Conservation (phyloP, 2,797 vertebrate genomes). For the Petrocephalus sullivani region DNA sequence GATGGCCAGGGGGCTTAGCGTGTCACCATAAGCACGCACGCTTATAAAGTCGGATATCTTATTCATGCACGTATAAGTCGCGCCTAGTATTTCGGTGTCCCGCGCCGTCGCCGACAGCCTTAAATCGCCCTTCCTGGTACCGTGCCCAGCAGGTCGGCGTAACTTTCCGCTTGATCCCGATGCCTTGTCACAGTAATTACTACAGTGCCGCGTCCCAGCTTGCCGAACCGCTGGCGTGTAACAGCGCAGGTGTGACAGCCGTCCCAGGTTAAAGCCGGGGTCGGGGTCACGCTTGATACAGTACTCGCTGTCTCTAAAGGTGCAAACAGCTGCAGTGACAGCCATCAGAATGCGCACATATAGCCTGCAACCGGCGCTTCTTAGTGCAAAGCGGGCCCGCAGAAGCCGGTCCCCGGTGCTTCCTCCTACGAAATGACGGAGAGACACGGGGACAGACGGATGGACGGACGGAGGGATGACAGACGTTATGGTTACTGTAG, state of each 20-base stretch:
- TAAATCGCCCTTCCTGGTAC: not conserved
- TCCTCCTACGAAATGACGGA: not conserved
- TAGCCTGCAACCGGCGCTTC: not conserved
- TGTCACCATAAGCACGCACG: not conserved
- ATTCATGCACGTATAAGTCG: not conserved
- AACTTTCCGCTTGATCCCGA: not conserved
- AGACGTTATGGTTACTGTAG: constrained; percentile 22
- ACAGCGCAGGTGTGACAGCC: not conserved
- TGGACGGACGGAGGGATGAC: not conserved
- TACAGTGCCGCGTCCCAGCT: not conserved
- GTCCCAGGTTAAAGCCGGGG: not conserved
- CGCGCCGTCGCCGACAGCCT: not conserved
- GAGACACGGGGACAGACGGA: not conserved
- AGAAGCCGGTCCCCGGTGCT: not conserved
- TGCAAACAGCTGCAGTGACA: not conserved
- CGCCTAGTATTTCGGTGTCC: not conserved
- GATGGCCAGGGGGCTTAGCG: not conserved
- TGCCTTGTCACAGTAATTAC: not conserved
- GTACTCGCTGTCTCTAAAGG: not conserved
- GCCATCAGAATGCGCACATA: not conserved
- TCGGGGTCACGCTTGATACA: not conserved
- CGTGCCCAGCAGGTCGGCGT: not conserved
- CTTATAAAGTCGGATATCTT: not conserved
- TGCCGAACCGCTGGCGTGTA: not conserved
- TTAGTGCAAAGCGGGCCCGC: not conserved